Conservation (phyloP, 2,113 vertebrate genomes). For the Plecturocebus donacophilus region DNA sequence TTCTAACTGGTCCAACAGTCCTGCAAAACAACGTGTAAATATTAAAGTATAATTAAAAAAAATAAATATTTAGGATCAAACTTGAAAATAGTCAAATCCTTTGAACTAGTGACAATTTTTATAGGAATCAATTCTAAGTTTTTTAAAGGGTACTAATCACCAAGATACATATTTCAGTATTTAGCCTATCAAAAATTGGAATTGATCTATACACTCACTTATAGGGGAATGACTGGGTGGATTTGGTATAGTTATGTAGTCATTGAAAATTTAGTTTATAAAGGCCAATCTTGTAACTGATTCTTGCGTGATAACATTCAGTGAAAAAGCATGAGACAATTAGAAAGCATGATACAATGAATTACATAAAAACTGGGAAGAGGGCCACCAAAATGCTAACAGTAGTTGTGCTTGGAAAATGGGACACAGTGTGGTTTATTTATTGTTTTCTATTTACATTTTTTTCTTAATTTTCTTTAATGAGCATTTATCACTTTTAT, state of each 20-base stretch:
- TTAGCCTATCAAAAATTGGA: background rate
- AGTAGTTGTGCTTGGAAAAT: background rate
- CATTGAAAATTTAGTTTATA: constrained; percentile 29
- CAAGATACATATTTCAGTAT: constrained; percentile 32
- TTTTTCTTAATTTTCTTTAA: constrained; percentile 42
- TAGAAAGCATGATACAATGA: background rate
- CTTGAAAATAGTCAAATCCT: constrained; percentile 30
- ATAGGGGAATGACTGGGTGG: background rate
- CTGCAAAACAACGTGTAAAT: constrained; percentile 70
- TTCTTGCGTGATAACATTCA: constrained; percentile 1
- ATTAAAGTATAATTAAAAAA: background rate
- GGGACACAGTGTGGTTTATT: background rate
- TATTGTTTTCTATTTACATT: constrained; percentile 19
- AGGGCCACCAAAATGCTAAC: background rate
- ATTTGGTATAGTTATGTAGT: constrained; percentile 5
- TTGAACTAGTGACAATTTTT: constrained; percentile 47
- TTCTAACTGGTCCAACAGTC: constrained; percentile 47
- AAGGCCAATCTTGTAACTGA: constrained; percentile 30
- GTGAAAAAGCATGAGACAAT: constrained; percentile 12
- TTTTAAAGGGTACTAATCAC: background rate
- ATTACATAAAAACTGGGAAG: background rate
- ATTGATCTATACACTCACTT: constrained; percentile 19
- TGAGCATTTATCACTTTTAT: constrained; percentile 15
- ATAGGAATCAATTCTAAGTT: constrained; percentile 27
- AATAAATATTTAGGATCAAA: constrained; percentile 57